Conservation (phyloP, 2,888 invertebrate genomes). For the Xestia sexstrigata region DNA sequence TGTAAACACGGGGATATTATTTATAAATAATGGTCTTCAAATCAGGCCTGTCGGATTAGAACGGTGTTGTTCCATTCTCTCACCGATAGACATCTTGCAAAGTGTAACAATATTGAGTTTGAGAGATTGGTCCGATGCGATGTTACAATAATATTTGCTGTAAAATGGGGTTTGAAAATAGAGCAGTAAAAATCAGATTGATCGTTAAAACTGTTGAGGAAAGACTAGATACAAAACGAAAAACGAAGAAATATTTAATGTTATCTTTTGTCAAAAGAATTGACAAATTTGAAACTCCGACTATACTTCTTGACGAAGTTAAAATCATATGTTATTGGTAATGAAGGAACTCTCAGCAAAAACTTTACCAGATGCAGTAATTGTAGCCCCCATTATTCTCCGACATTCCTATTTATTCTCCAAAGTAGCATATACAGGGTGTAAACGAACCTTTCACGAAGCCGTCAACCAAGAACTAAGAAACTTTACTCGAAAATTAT, state of each 20-base stretch:
- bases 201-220: not conserved
- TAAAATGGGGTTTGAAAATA: constrained; percentile 9
- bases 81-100: constrained; percentile 52
- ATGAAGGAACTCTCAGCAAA: not conserved
- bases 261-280: not conserved
- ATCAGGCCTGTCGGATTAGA: constrained; percentile 57
- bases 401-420: no score
- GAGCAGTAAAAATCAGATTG: not conserved
- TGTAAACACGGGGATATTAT: constrained; percentile 52
- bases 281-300: not conserved
- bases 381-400: not conserved
- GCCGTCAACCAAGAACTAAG: no score
- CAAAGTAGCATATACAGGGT: not conserved
- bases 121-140: constrained; percentile 19
- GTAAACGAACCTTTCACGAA: no score
- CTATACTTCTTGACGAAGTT: not conserved
- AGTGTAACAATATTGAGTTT: constrained; percentile 33
- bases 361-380: not conserved
- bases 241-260: not conserved
- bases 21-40: constrained; percentile 61
- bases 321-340: not conserved
- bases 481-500: no score
- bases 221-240: not conserved
- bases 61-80: constrained; percentile 52
- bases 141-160: constrained; percentile 12